Evolutionary conservation across 2,888 invertebrate genomes (phyloP), one percentile per base, ranked within the genome.

Genomic region (Microctonus hyperodae): DNA sequence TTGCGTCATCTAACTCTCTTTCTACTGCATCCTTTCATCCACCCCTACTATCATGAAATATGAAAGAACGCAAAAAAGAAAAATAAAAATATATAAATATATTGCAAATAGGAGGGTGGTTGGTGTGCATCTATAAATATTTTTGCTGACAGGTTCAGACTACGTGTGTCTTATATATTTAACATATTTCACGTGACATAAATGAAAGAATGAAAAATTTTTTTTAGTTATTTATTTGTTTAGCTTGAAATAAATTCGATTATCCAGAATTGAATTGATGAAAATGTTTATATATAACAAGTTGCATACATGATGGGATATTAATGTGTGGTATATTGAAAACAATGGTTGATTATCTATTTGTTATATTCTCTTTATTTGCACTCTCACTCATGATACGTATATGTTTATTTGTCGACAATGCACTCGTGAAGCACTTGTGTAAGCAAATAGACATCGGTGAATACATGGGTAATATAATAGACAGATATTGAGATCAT

Each of bases 331-430:
- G 16, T 13, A 23, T 74, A 75, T 76, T 78, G 76, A 79, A 78
- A 10, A 81, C 80, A 81, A 81, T 81, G 74, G 77, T 73, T 76
- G 78, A 80, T 80, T 80, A 81, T 79, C 79, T 77, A 78, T 76
- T 73, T 72, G 23, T 59, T 5, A 4, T n/a, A 44, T 25, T 59
- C 40, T 40, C 23, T 44, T 25, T 16, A 16, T 69, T 72, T n/a
- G n/a, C 68, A 9, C 37, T 40, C 35, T 37, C 37, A 16, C 55
- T 55, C 16, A 33, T 13, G 16, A 10, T 35, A 11, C 6, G 35
- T 25, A 7, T 55, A 55, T 44, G 6, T 44, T 16, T 7, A 44
- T 44, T 65, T 68, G 69, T 35, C 28, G 13, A 22, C 69, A 70
- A 28, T 69, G 75, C 71, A 70, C 76, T 75, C 74, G 74, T 74